Evolutionary conservation across 1,140 invertebrate species (phyloP).

Genomic region (Dreissena rostriformis): DNA sequence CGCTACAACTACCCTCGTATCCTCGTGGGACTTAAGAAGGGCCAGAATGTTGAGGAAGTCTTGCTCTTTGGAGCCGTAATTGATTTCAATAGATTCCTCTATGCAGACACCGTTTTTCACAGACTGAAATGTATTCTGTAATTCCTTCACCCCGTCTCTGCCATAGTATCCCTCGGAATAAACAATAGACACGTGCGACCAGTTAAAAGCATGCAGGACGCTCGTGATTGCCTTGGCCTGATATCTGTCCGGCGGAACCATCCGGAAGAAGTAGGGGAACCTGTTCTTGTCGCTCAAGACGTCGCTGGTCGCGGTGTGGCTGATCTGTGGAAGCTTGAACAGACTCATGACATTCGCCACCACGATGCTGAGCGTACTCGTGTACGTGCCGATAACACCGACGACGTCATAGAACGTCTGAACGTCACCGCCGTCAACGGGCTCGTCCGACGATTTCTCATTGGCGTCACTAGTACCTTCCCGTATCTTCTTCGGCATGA

Average conservation of each 20-base stretch:
- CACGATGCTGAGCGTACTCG: constrained; percentile 62
- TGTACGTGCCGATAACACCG: constrained; percentile 65
- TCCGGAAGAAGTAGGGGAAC: constrained; percentile 72
- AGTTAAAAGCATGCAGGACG: constrained; percentile 63
- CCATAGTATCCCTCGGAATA: constrained; percentile 81
- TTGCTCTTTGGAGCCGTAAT: constrained; percentile 81
- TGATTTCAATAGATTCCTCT: constrained; percentile 85
- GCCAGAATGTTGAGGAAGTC: constrained; percentile 56
- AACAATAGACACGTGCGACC: constrained; percentile 69
- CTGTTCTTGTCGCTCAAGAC: constrained; percentile 69
- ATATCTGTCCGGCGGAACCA: constrained; percentile 69
- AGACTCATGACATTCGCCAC: constrained; percentile 65
- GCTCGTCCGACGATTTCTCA: neutral
- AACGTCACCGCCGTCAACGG: neutral
- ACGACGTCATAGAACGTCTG: constrained; percentile 65
- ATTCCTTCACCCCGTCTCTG: constrained; percentile 69
- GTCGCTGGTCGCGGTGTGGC: constrained; percentile 67
- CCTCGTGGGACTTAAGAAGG: constrained; percentile 18
- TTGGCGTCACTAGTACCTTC: too few relatives aligned
- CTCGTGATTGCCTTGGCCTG: constrained; percentile 68
- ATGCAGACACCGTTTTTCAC: constrained; percentile 57
- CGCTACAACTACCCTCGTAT: constrained; percentile 85
- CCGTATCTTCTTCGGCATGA: constrained; percentile 58
- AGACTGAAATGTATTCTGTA: constrained; percentile 32
- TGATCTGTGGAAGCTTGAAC: constrained; percentile 71